phyloP scores from a whole-genome alignment of 1,140 invertebrate genomes.

The Drosophila sturtevanti region DNA sequence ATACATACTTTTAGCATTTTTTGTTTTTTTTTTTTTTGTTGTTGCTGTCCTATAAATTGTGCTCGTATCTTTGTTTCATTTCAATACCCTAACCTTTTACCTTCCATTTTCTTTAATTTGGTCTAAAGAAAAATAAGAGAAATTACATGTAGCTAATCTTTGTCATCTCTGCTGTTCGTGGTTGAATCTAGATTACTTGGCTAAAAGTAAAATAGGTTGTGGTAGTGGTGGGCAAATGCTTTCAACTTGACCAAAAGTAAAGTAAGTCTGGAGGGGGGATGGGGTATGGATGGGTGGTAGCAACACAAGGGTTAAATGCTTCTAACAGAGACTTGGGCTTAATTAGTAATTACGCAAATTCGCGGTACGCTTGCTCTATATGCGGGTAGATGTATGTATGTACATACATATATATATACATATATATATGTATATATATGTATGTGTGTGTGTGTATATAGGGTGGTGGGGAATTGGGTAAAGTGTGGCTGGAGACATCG shows the following conservation, averaged over 20 bases:
- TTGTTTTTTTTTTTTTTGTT: neutral
- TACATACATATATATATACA: conserved; percentile 29
- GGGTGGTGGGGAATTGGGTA: too few species aligned
- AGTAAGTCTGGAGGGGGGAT: neutral
- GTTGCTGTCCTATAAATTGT: neutral
- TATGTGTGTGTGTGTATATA: conserved; percentile 30
- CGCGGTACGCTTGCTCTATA: conserved; percentile 53
- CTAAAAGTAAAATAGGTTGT: conserved; percentile 23
- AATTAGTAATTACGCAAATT: conserved; percentile 78
- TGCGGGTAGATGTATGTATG: conserved; percentile 34
- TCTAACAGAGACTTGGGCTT: conserved; percentile 52
- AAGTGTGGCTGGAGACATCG: too few species aligned
- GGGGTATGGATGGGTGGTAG: conserved; percentile 21
- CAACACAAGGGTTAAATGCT: conserved; percentile 20
- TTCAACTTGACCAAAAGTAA: conserved; percentile 36
- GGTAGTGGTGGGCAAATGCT: conserved; percentile 18
- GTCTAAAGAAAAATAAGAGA: conserved; percentile 56
- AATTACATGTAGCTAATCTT: conserved; percentile 74
- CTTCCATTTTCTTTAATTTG: conserved; percentile 28
- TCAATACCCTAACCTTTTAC: conserved; percentile 12
- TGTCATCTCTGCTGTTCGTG: conserved; percentile 68
- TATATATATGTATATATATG: conserved; percentile 39
- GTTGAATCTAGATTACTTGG: conserved; percentile 63
- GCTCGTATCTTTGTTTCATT: neutral
- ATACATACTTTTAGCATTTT: neutral